Percentiles rank a stretch among this genome's conserved stretches.
Evolutionary conservation across 2,888 invertebrate genomes (phyloP).

Genomic region (Drosophila falleni): DNA sequence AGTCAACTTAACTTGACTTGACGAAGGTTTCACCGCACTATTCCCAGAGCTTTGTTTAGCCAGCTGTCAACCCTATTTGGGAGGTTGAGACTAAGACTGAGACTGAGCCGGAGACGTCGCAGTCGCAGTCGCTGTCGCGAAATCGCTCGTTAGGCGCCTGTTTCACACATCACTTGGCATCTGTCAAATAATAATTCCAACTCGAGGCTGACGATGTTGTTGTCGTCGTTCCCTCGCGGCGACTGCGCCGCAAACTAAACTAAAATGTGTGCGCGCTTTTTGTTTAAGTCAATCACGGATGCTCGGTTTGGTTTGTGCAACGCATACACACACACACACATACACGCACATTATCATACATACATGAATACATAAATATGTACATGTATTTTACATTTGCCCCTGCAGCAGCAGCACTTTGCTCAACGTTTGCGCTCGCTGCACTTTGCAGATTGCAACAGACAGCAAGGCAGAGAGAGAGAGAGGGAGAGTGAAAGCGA

Average conservation of each 20-base stretch:
- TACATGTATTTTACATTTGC: conserved; percentile 34
- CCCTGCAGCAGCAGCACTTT: conserved; percentile 32
- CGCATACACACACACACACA: conserved; percentile 31
- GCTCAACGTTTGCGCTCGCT: conserved; percentile 61
- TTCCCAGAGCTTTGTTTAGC: conserved; percentile 58
- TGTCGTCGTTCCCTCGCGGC: conserved; percentile 74
- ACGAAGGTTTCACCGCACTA: conserved; percentile 65
- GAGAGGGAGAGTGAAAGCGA: conserved; percentile 12
- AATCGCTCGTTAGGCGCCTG: conserved; percentile 74
- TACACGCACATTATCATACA: conserved; percentile 11
- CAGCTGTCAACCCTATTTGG: conserved; percentile 45
- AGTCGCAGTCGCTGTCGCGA: conserved; percentile 26
- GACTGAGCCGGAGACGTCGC: not conserved
- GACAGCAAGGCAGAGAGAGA: conserved; percentile 4
- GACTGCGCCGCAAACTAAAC: conserved; percentile 81
- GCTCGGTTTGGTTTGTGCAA: conserved; percentile 65
- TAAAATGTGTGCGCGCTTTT: conserved; percentile 78
- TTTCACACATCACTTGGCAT: conserved; percentile 82
- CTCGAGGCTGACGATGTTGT: conserved; percentile 42
- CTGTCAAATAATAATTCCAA: conserved; percentile 82
- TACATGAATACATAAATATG: conserved; percentile 12
- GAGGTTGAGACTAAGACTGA: conserved; percentile 2
- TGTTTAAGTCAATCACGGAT: conserved; percentile 81
- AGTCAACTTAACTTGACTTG: conserved; percentile 63
- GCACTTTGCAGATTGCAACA: conserved; percentile 66